Evolutionary conservation across 2,888 invertebrate species (phyloP).

Genomic region (Callosobruchus maculatus): DNA sequence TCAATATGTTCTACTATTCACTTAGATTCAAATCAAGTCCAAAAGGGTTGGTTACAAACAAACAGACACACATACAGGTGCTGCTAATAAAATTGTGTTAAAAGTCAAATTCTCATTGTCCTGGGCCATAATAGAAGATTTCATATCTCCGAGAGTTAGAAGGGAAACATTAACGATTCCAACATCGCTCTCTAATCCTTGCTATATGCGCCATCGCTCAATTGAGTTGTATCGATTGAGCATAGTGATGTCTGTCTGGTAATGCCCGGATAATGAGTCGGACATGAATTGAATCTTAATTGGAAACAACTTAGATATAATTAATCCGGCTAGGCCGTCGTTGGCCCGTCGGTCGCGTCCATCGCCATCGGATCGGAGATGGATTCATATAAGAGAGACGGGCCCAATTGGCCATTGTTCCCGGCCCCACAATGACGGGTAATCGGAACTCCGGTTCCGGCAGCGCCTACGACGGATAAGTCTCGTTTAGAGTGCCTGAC

Average conservation of each 20-base stretch:
- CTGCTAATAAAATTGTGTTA: too few relatives aligned
- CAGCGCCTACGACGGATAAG: conserved; percentile 31
- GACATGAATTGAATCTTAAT: conserved; percentile 55
- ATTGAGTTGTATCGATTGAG: background rate
- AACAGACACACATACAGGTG: too few relatives aligned
- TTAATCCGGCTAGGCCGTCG: conserved; percentile 47
- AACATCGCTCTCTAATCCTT: background rate
- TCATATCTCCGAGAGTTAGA: too few relatives aligned
- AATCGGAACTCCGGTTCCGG: conserved; percentile 50
- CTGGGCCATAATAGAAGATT: too few relatives aligned
- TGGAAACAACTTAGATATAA: conserved; percentile 54
- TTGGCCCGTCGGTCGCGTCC: conserved; percentile 47
- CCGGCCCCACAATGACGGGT: conserved; percentile 45
- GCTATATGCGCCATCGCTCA: background rate
- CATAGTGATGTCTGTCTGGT: background rate
- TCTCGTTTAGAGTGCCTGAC: conserved; percentile 44
- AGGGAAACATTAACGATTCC: too few relatives aligned
- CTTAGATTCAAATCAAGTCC: too few relatives aligned
- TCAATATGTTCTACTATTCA: too few relatives aligned
- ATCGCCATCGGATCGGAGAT: too few relatives aligned
- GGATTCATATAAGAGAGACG: background rate
- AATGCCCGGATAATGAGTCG: background rate
- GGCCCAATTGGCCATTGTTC: conserved; percentile 49
- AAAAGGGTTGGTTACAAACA: too few relatives aligned
- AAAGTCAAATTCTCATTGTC: too few relatives aligned